Evolutionary conservation across 2,113 vertebrate genomes (phyloP), one percentile per base, ranked within the genome.

Genomic region (Corythaixoides concolor): DNA sequence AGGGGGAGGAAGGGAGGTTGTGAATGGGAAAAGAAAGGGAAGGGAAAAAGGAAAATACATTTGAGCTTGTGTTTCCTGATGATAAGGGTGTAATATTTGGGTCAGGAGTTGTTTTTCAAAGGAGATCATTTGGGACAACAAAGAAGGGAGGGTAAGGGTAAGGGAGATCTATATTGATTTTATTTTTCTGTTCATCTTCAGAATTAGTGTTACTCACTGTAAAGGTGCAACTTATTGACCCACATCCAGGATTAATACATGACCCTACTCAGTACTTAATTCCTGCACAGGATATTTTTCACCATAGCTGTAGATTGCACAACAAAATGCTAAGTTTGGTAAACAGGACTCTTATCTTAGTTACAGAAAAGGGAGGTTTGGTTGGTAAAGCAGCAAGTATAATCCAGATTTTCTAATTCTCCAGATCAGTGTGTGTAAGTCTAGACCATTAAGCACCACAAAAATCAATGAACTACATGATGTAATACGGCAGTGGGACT

Each of bases 401-500:
- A 62, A 81, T 69, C 50, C 49, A 73, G 45, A 76, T 85, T 90
- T 85, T 24, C 18, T 88, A 28, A 53, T 85, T 69, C 87, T 92
- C 15, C 33, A 72, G 28, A 50, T 89, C 19, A 58, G 6, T 35
- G 11, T 78, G 32, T 56, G 19, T 39, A 76, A 30, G 39, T 73
- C 30, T 53, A 68, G 53, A 89, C 26, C 27, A 47, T 62, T 56
- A 84, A 88, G 13, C 60, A 35, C 24, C 64, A 49, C 33, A 78
- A 64, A 91, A 89, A 72, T 69, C 47, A 64, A 66, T 68, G 32
- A 88, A 70, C 35, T 89, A 37, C 21, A 19, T 62, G 41, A 88
- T 91, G 26, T 53, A 90, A 52, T 58, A 47, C 0, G 1, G 16
- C 33, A 62, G 32, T 37, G 27, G 66, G 58, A 53, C 74, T 79